Base-by-base conservation (phyloP, 2,113 vertebrate genomes). In the Amia ocellicauda region DNA sequence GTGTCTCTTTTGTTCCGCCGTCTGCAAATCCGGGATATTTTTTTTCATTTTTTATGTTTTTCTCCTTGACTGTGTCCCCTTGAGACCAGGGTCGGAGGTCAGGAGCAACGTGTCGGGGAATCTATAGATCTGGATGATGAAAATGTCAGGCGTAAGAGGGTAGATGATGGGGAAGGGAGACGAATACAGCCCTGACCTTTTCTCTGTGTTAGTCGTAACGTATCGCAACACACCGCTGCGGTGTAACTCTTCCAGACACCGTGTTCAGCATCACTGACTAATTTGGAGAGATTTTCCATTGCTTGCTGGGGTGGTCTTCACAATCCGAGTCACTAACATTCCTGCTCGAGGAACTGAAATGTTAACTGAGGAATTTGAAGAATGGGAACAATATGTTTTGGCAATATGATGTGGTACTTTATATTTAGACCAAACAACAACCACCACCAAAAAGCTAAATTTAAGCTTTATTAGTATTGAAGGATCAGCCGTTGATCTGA, bases 81-180 rank as follows among this genome's bases (percentile, higher is more conserved):
- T 41, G 43, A 31, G 23, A 28, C 9, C 27, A 51, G 62, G 36
- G 51, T 42, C 59, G 27, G 23, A 58, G 67, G 63, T 69, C 55
- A 63, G 67, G 28, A 45, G 36, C 20, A 20, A n/a, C 14, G 64
- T 63, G 64, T 59, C 60, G 40, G 14, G 20, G 16, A n/a, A 49
- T 42, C 47, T 50, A 43, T 23, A 52, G 41, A 50, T 50, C n/a
- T 45, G 20, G 41, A 60, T 63, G 60, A 66, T 66, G 63, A 63
- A 67, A 71, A 71, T 63, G 64, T 71, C 69, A 67, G 64, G 13
- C 26, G 60, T 36, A 66, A 67, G 69, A 59, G 64, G 50, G 42
- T 17, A 40, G 51, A 56, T 60, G 51, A 50, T 40, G 52, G 43
- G 41, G 56, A 64, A 41, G 31, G 56, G 62, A 42, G 41, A 28